Conservation (phyloP, 1,140 invertebrate genomes). For the Scaptomyza montana region DNA sequence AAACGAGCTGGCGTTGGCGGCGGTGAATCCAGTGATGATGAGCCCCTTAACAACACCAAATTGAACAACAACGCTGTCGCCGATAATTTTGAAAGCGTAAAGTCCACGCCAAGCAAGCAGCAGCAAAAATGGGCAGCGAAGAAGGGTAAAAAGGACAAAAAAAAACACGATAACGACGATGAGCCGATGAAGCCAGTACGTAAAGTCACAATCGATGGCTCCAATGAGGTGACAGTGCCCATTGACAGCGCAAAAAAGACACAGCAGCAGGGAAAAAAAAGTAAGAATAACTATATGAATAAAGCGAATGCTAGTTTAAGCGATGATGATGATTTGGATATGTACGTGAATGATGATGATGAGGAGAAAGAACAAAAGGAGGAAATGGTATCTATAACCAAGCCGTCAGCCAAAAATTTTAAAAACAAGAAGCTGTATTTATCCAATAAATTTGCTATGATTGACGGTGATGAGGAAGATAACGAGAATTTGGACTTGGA, state of each 20-base stretch:
- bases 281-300: conserved; percentile 70
- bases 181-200: conserved; percentile 39
- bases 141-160: conserved; percentile 76
- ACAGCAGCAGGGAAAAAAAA: conserved; percentile 68
- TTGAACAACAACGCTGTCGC: conserved; percentile 54
- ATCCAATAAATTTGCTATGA: conserved; percentile 66
- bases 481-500: conserved; percentile 23
- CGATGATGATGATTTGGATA: conserved; percentile 48
- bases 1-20: conserved; percentile 66
- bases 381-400: conserved; percentile 31
- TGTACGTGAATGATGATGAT: conserved; percentile 16
- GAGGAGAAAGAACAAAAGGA: conserved; percentile 31
- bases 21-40: conserved; percentile 73
- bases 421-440: conserved; percentile 67
- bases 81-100: conserved; percentile 84
- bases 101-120: conserved; percentile 85
- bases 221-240: conserved; percentile 74
- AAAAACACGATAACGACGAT: conserved; percentile 76
- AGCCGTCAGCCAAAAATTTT: conserved; percentile 61
- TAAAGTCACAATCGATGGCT: conserved; percentile 53
- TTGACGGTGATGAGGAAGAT: conserved; percentile 48
- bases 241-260: conserved; percentile 72
- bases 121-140: conserved; percentile 56
- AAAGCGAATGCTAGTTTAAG: conserved; percentile 60
- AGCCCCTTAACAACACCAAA: conserved; percentile 43